These are phyloP conservation scores for Gallirallus australis DNA, from an alignment of 2,797 vertebrate species.

Conservation along the genomic window DNA sequence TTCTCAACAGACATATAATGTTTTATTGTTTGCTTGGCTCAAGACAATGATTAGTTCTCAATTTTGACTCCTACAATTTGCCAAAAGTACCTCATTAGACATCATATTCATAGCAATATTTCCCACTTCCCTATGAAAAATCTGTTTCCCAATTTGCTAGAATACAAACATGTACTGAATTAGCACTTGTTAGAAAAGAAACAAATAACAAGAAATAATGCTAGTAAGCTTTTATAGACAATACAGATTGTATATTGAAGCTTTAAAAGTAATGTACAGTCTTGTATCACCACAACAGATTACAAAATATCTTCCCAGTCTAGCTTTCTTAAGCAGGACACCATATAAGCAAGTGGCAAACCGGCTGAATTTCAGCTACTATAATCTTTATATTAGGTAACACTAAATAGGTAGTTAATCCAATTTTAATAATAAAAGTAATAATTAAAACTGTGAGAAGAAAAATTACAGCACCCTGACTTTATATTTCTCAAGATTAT, in stretches of 20 bases:
- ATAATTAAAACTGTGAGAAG: neutral
- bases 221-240: neutral
- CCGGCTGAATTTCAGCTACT: neutral
- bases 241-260: neutral
- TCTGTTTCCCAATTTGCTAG: neutral
- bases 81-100: neutral
- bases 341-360: neutral
- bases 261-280: neutral
- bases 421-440: neutral
- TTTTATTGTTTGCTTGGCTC: neutral
- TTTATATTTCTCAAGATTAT: neutral
- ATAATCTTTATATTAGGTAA: neutral
- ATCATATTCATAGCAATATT: neutral
- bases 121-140: neutral
- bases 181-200: neutral
- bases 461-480: neutral
- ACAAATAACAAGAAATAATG: neutral
- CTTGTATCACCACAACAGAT: rapidly evolving
- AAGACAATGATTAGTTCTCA: neutral
- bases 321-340: neutral
- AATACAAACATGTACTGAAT: neutral
- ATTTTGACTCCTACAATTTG: neutral
- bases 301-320: neutral
- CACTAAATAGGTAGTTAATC: neutral
- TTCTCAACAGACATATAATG: neutral